Evolutionary conservation across 2,113 vertebrate genomes (phyloP).

Genomic region (Dicentrarchus labrax): DNA sequence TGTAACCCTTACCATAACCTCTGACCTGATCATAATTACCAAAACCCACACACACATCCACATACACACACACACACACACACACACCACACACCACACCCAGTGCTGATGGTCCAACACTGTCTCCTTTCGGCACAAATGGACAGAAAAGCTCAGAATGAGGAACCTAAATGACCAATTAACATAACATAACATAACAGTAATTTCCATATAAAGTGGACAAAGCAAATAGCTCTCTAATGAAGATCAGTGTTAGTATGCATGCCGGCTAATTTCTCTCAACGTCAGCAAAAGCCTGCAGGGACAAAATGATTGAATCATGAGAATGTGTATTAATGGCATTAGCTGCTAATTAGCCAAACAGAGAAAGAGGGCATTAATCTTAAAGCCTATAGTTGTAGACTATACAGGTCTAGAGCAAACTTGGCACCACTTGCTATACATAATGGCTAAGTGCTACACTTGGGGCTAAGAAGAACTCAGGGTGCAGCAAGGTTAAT

Average conservation of each 20-base stretch:
- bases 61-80: neutral
- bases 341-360: slow-evolving; percentile 71
- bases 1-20: neutral
- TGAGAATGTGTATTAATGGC: slow-evolving; percentile 65
- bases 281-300: slow-evolving; percentile 61
- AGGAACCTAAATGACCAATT: slow-evolving; percentile 36
- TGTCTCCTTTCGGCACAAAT: slow-evolving; percentile 22
- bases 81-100: neutral
- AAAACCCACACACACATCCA: slow-evolving; percentile 1
- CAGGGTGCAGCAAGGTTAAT: slow-evolving; percentile 42
- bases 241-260: slow-evolving; percentile 63
- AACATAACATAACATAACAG: slow-evolving; percentile 37
- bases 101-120: neutral
- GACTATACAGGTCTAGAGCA: slow-evolving; percentile 40
- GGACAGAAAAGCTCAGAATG: neutral
- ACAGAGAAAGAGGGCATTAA: slow-evolving; percentile 59
- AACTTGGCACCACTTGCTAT: slow-evolving; percentile 38
- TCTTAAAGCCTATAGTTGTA: slow-evolving; percentile 61
- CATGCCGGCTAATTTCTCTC: slow-evolving; percentile 61
- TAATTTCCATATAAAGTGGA: slow-evolving; percentile 70
- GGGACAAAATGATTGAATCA: slow-evolving; percentile 75
- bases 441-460: slow-evolving; percentile 30
- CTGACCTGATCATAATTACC: slow-evolving; percentile 15
- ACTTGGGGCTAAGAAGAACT: slow-evolving; percentile 2
- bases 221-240: slow-evolving; percentile 62